phyloP scores from a whole-genome alignment of 2,113 vertebrate genomes.

The Muntiacus reevesi region DNA sequence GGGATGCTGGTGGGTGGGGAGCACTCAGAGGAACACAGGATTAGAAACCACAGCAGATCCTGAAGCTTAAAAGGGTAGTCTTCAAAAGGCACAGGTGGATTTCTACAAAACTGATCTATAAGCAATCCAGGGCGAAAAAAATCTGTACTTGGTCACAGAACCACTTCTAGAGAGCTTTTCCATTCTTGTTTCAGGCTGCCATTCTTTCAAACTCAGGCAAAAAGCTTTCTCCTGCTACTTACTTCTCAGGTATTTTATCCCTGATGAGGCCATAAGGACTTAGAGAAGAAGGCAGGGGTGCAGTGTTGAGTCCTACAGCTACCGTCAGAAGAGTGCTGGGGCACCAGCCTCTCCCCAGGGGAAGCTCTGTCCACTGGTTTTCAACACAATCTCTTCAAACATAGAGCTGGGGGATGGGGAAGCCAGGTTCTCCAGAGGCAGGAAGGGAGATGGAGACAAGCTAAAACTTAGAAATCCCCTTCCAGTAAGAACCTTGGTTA shows the following conservation, averaged over 20 bases:
- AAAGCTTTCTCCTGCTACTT: background rate
- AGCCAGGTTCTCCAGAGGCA: background rate
- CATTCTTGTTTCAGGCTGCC: background rate
- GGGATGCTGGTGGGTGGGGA: background rate
- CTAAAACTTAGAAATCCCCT: background rate
- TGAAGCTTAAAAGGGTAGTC: background rate
- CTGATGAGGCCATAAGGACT: background rate
- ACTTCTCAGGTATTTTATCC: background rate
- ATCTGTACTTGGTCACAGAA: background rate
- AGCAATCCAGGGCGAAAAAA: accelerated
- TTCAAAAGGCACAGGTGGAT: background rate
- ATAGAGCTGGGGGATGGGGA: background rate
- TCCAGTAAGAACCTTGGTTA: background rate
- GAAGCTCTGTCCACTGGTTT: background rate
- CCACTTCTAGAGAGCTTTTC: background rate
- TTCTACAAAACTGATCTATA: background rate
- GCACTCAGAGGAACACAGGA: background rate
- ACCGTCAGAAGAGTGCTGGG: background rate
- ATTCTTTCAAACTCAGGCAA: background rate
- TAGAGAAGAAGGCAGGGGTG: background rate
- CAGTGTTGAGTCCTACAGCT: background rate
- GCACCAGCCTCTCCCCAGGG: background rate
- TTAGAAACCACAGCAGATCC: background rate
- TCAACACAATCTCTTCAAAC: background rate
- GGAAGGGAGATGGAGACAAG: background rate